These are phyloP conservation scores for Tetramorium alpestre DNA, from an alignment of 1,140 invertebrate genomes.

Conservation along the genomic window DNA sequence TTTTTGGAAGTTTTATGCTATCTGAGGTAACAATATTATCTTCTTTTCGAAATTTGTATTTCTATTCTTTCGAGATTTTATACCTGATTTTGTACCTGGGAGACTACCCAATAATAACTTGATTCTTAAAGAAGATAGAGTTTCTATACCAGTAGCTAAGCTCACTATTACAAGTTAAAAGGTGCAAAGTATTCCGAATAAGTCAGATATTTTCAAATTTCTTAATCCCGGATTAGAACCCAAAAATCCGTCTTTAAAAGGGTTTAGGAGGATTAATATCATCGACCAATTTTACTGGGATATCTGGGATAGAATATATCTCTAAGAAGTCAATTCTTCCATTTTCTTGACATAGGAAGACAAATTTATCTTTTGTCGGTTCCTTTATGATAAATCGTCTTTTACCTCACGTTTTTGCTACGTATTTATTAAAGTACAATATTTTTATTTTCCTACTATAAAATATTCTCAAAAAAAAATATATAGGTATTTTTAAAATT, in stretches of 20 bases:
- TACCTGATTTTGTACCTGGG: neutral
- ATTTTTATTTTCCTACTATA: conserved; percentile 9
- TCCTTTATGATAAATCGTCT: neutral
- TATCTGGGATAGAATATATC: neutral
- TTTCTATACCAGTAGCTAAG: conserved; percentile 4
- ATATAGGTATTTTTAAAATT: neutral
- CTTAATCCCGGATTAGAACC: conserved; percentile 62
- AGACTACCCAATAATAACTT: too few species aligned
- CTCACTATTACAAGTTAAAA: conserved; percentile 10
- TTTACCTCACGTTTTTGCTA: neutral
- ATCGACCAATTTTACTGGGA: neutral
- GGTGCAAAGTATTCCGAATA: neutral
- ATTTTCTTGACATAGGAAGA: neutral
- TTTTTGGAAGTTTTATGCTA: too few species aligned
- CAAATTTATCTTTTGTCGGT: neutral
- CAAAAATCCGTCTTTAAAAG: neutral
- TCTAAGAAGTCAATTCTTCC: neutral
- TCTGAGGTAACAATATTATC: neutral
- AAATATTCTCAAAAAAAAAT: neutral
- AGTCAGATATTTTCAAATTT: neutral
- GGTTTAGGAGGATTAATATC: conserved; percentile 48
- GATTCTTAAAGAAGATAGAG: neutral
- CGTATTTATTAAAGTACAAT: neutral
- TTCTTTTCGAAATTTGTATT: neutral
- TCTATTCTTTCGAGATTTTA: neutral